Conservation (phyloP, 2,888 invertebrate genomes). For the Mechanitis messenoides region DNA sequence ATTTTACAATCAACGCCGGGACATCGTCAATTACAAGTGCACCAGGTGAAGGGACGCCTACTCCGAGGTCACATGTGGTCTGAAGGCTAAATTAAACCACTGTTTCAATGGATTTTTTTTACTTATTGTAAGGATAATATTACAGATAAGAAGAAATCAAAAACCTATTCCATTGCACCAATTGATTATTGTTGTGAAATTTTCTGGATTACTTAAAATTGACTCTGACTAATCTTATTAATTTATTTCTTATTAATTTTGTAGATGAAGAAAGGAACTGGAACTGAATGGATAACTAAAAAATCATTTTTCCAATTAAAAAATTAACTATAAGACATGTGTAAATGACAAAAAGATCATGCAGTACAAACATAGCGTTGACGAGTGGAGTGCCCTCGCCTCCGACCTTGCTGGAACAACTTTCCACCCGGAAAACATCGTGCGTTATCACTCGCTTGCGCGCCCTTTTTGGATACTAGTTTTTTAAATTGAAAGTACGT, state of each 20-base stretch:
- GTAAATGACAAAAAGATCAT: background rate
- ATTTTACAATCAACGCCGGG: conserved; percentile 39
- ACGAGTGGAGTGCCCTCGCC: conserved; percentile 52
- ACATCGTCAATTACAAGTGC: conserved; percentile 32
- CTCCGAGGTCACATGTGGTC: conserved; percentile 22
- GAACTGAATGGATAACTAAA: no score
- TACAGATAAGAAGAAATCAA: no score
- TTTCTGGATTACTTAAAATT: no score
- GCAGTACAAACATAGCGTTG: conserved; percentile 27
- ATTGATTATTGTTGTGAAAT: no score
- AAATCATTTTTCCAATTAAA: background rate
- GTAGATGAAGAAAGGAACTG: no score
- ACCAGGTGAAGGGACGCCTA: conserved; percentile 34
- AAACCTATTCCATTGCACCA: no score
- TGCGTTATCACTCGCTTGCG: conserved; percentile 35
- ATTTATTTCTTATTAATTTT: no score
- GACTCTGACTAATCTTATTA: no score
- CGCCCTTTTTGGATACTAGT: conserved; percentile 13
- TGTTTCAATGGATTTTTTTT: background rate
- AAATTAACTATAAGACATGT: conserved; percentile 8
- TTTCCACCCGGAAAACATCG: conserved; percentile 63
- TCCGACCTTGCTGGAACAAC: conserved; percentile 62
- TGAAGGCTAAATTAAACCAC: conserved; percentile 1
- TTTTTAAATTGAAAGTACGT: conserved; percentile 22
- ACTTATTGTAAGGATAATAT: background rate